A percentile compares a stretch with the other conserved stretches of the same genome.
Evolutionary conservation across 1,140 invertebrate genomes (phyloP).

Genomic region (fruit fly (Drosophila melanogaster)): Release_6_plus_ISO1_MT NT_033779.5:11310001-11310500

Average conservation of each 20-base stretch:
- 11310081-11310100: conserved; percentile 1
- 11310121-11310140: conserved; percentile 4
- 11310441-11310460: too few species aligned
- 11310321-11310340: too few species aligned
- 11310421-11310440: too few species aligned
- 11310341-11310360: too few species aligned
- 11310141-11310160: conserved; percentile 17
- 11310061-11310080: conserved; percentile 65
- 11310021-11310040: conserved; percentile 84
- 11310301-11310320: neutral
- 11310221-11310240: neutral
- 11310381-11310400: too few species aligned
- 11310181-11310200: neutral
- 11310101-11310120: neutral
- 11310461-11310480: too few species aligned
- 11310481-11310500: neutral
- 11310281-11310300: neutral
- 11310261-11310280: neutral
- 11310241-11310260: neutral
- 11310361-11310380: neutral
- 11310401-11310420: too few species aligned
- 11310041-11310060: conserved; percentile 71
- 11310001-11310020: conserved; percentile 81
- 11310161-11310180: neutral
- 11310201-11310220: neutral